Evolutionary conservation across 2,113 vertebrate genomes (phyloP).

Genomic region (Ramphastos sulfuratus): DNA sequence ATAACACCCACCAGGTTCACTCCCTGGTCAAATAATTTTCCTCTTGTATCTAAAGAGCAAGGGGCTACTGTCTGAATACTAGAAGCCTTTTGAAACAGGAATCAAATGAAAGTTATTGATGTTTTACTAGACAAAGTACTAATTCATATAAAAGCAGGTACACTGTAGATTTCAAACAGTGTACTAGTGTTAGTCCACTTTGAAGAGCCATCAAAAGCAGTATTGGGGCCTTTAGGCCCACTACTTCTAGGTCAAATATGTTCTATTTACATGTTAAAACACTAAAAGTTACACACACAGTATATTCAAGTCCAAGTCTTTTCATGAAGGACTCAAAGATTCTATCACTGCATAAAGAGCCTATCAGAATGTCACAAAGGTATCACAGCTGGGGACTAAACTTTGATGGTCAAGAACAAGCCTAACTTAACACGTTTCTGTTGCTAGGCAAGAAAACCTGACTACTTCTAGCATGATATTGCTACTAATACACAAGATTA

Average conservation of each 20-base stretch:
- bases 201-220: background rate
- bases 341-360: background rate
- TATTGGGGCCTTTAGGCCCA: background rate
- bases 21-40: background rate
- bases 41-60: background rate
- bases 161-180: background rate
- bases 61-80: background rate
- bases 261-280: slow-evolving; percentile 3
- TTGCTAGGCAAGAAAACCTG: background rate
- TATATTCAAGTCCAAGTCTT: background rate
- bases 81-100: slow-evolving; percentile 7
- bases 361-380: background rate
- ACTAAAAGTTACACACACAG: background rate
- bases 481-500: background rate
- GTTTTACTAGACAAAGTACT: background rate
- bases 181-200: background rate
- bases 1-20: background rate
- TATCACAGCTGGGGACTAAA: background rate
- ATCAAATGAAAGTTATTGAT: slow-evolving; percentile 20
- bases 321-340: background rate
- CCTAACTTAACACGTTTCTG: background rate
- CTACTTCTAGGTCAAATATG: slow-evolving; percentile 2
- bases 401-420: slow-evolving; percentile 1
- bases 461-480: background rate
- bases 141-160: background rate